A percentile compares a stretch with the other conserved stretches of the same genome.
Conservation (phyloP, 2,888 invertebrate genomes). For the Frankliniella intonsa region DNA sequence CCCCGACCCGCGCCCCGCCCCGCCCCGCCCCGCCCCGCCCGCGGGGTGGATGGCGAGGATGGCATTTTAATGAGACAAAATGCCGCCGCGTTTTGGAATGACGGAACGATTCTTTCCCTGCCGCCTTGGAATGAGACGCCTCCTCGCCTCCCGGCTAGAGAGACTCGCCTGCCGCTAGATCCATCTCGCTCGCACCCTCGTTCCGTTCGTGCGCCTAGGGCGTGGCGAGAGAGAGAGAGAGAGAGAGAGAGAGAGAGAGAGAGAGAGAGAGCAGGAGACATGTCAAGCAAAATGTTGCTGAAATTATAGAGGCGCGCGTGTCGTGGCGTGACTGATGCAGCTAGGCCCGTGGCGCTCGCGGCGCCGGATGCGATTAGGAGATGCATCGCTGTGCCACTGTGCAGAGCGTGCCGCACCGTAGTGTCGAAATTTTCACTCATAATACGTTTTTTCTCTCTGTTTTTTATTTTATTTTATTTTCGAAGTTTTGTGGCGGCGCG, state of each 20-base stretch:
- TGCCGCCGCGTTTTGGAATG: constrained; percentile 6
- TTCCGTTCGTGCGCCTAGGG: constrained; percentile 13
- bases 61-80: constrained; percentile 27
- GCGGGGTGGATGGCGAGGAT: background rate
- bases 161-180: background rate
- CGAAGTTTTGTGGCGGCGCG: too few relatives aligned
- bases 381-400: too few relatives aligned
- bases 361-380: background rate
- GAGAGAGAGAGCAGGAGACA: background rate
- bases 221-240: background rate
- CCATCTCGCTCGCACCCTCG: too few relatives aligned
- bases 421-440: too few relatives aligned
- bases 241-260: too few relatives aligned
- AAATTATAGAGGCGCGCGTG: constrained; percentile 13
- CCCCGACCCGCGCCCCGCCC: too few relatives aligned
- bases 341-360: background rate
- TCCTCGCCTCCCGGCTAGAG: background rate
- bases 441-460: too few relatives aligned
- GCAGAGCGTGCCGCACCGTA: too few relatives aligned
- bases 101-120: background rate
- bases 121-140: background rate
- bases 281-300: constrained; percentile 19
- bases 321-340: background rate
- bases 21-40: too few relatives aligned
- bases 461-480: too few relatives aligned